These are phyloP conservation scores for Ridgeia piscesae DNA, from an alignment of 1,140 invertebrate species.

Conservation along the genomic window DNA sequence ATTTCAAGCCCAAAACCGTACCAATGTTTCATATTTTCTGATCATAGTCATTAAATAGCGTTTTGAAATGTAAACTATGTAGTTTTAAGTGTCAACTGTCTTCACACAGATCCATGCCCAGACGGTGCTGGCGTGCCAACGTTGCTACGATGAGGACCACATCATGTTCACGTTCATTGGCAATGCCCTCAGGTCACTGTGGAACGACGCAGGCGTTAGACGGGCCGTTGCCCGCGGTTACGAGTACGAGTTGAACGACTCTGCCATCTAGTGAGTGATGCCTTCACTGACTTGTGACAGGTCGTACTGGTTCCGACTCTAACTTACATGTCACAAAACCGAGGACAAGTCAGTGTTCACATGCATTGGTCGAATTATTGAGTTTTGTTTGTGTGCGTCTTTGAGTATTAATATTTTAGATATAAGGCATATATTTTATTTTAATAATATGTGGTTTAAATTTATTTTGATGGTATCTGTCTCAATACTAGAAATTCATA, in stretches of 20 bases:
- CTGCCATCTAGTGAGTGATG: constrained; percentile 59
- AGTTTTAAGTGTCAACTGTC: constrained; percentile 32
- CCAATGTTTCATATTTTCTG: no score
- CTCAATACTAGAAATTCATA: no score
- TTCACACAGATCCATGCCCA: constrained; percentile 59
- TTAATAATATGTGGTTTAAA: no score
- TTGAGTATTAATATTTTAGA: no score
- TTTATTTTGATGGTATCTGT: no score
- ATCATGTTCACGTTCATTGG: constrained; percentile 49
- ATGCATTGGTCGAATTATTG: no score
- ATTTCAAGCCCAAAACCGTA: no score
- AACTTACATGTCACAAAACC: no score
- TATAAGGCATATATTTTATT: no score
- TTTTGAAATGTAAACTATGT: not conserved
- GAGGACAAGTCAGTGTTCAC: not conserved
- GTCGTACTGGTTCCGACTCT: no score
- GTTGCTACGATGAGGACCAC: constrained; percentile 55
- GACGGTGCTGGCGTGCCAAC: constrained; percentile 51
- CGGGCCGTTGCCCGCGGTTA: constrained; percentile 66
- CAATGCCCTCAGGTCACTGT: constrained; percentile 49
- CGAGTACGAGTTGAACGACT: constrained; percentile 60
- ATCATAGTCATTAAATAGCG: not conserved
- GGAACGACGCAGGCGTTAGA: constrained; percentile 63
- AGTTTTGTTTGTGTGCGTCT: no score
- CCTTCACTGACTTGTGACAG: no score